These are phyloP conservation scores for Salvelinus namaycush DNA, from an alignment of 2,113 vertebrate species.

Conservation along the genomic window DNA sequence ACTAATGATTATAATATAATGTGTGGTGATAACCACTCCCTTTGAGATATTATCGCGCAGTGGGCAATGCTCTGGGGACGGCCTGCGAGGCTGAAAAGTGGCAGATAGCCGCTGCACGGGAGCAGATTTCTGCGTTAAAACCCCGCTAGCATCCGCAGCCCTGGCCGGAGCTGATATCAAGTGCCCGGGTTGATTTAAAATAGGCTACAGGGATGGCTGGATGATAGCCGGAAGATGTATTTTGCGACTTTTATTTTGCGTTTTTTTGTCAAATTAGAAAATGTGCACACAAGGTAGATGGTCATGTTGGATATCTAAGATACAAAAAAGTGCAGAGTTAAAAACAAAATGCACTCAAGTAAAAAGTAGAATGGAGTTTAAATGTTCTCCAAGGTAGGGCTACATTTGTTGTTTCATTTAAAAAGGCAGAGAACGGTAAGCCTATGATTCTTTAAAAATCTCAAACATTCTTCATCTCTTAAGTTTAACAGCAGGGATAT, in stretches of 20 bases:
- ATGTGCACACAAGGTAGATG: neutral
- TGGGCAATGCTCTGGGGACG: constrained; percentile 74
- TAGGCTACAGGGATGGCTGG: constrained; percentile 8
- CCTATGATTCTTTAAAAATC: no score
- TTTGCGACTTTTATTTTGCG: constrained; percentile 16
- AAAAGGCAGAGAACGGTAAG: neutral
- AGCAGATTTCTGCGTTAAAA: constrained; percentile 56
- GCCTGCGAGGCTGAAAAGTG: constrained; percentile 66
- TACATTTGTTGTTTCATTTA: neutral
- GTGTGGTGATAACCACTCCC: constrained; percentile 78
- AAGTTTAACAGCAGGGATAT: neutral
- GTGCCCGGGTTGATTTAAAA: constrained; percentile 49
- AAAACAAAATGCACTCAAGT: no score
- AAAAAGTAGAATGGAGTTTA: neutral
- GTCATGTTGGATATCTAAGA: neutral
- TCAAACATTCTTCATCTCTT: neutral
- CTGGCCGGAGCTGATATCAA: constrained; percentile 60
- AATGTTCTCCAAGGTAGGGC: neutral
- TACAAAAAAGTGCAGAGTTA: neutral
- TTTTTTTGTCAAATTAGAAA: neutral
- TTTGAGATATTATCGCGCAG: constrained; percentile 77
- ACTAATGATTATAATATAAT: constrained; percentile 83
- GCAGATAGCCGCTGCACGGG: constrained; percentile 66
- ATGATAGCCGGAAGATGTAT: constrained; percentile 25
- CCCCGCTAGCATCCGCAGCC: constrained; percentile 41